Evolutionary conservation across 2,888 invertebrate species (phyloP), one percentile per base, ranked within the genome.

Genomic region (Leptinotarsa haldemani): DNA sequence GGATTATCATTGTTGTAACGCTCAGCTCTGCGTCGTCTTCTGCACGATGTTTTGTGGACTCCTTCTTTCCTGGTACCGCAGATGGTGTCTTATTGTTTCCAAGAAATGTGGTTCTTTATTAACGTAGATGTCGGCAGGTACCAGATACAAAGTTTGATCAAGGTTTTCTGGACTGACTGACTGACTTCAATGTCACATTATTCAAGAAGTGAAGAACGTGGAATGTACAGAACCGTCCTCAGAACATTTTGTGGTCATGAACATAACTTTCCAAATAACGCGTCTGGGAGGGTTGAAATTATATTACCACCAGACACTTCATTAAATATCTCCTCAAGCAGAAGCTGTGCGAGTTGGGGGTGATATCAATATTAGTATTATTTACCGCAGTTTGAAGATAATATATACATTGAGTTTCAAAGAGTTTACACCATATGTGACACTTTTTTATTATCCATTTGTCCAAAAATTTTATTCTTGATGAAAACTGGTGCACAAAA

Each of bases 201-300:
- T 18, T 12, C 18, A n/a, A 20, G 56, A 20, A 56, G 13, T 15
- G 56, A 22, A 25, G 56, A 56, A 22, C 56, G 56, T 15, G 20
- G 15, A 56, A 56, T 56, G 56, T 56, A 25, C 56, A 56, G 22
- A 56, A 20, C 56, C 56, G 56, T 56, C 52, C 52, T 52, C 12
- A 52, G 18, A 52, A 52, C 12, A 18, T 18, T 52, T 2, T 52
- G 40, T 40, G 30, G 40, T 40, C 9, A 40, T 40, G 9, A 9
- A 40, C 40, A 40, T 40, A 40, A 9, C 9, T 2, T 40, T 40
- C 40, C 40, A 9, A 40, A 40, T 9, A 40, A 40, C 40, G 40
- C 2, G 2, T 9, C 9, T 9, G 40, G 40, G 9, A 40, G 9
- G 40, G 40, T 40, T 40, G 0, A 40, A 40, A 40, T 40, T 40